Evolutionary conservation across 2,797 vertebrate species (phyloP), one percentile per base, ranked within the genome.

Genomic region (Hephaestus fuliginosus): DNA sequence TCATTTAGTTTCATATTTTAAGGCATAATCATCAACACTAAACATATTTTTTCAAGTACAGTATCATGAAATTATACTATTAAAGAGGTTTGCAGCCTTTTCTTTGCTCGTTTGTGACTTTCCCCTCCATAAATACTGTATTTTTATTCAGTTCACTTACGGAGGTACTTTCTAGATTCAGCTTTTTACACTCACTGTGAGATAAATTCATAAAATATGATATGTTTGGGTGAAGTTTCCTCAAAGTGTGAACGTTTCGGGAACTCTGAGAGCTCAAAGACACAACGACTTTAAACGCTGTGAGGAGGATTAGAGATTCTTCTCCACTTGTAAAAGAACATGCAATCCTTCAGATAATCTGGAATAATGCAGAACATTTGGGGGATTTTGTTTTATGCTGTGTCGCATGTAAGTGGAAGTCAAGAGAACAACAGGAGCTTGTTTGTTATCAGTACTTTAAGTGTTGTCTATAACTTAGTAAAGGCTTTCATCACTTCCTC

Each of bases 311-410:
- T 48, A n/a, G 2, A 48, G 49, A 44, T 46, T 52, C 10, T 11
- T 30, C 48, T 52, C 28, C 55, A 0, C 8, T n/a, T 48, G 25
- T 18, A 51, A n/a, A 51, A 30, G 11, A 53, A 20, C 44, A 22
- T 44, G 17, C 68, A 51, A 22, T 58, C 63, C 55, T 6, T 57
- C 17, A n/a, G 6, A 5, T 56, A 49, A 48, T 75, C 73, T 57
- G 41, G 63, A 58, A 58, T n/a, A 30, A 66, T n/a, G 14, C 53
- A 5, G n/a, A 58, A 49, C 44, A 57, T 74, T 55, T n/a, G 53
- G 39, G 51, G 33, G 6, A 2, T 25, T 25, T n/a, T 57, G 30
- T 53, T 41, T 25, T 20, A 17, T 44, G 51, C 18, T 39, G 30
- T 49, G 10, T 58, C 30, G 30, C 57, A 33, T 43, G 22, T 46